Percentiles rank a stretch among this genome's conserved stretches.
phyloP scores from a whole-genome alignment of 2,797 vertebrate genomes.

The Lates japonicus region DNA sequence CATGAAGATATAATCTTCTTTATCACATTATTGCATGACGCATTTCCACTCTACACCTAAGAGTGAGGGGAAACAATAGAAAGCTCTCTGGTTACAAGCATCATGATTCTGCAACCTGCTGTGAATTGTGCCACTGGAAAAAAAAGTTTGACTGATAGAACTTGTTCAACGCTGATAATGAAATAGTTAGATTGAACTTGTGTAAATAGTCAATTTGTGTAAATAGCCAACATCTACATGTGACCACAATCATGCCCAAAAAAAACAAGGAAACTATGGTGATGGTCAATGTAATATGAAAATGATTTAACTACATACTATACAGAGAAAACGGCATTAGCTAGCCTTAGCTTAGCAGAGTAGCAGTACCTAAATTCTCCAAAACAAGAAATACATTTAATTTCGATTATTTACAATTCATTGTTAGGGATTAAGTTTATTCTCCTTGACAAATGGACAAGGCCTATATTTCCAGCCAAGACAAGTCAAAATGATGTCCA shows the following conservation, averaged over 20 bases:
- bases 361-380: too few species aligned
- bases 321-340: too few species aligned
- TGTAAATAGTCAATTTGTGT: background rate
- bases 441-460: too few species aligned
- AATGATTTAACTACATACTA: too few species aligned
- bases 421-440: too few species aligned
- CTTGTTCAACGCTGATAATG: background rate
- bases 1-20: background rate
- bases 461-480: too few species aligned
- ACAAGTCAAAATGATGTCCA: too few species aligned
- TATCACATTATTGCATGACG: background rate
- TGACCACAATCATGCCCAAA: background rate
- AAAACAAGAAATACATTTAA: background rate
- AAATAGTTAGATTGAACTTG: background rate
- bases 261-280: background rate
- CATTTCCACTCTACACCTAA: background rate
- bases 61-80: background rate
- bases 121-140: background rate
- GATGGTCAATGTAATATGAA: too few species aligned
- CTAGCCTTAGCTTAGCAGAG: too few species aligned
- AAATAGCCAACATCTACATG: background rate
- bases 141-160: background rate
- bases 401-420: too few species aligned
- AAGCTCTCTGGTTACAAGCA: background rate
- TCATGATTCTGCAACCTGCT: background rate